Evolutionary conservation across 2,888 invertebrate species (phyloP).

Genomic region (Hydrotaea cyrtoneurina): DNA sequence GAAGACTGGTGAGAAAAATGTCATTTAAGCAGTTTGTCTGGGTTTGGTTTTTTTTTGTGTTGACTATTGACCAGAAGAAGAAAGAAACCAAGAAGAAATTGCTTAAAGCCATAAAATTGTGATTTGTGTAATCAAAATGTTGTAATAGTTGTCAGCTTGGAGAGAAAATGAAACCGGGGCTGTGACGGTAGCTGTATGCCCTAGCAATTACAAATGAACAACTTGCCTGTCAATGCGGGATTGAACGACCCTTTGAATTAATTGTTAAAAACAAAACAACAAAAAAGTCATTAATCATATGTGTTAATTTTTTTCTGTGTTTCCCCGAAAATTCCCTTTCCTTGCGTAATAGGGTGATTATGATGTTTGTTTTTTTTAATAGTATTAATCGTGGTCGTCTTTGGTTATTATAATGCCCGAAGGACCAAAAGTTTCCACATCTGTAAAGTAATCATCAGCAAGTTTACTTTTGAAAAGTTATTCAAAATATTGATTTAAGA

Average conservation of each 20-base stretch:
- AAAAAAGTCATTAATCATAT: background rate
- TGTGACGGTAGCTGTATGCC: too few relatives aligned
- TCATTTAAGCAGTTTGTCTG: slow-evolving; percentile 45
- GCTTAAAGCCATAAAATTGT: slow-evolving; percentile 44
- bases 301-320: too few relatives aligned
- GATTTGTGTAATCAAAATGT: background rate
- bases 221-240: background rate
- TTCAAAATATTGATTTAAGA: too few relatives aligned
- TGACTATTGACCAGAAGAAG: background rate
- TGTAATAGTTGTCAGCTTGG: background rate
- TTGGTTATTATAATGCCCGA: too few relatives aligned
- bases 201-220: background rate
- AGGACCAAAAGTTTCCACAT: too few relatives aligned
- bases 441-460: too few relatives aligned
- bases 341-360: too few relatives aligned
- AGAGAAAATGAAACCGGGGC: background rate
- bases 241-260: background rate
- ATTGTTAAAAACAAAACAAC: background rate
- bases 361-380: too few relatives aligned
- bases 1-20: slow-evolving; percentile 31
- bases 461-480: too few relatives aligned
- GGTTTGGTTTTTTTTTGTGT: background rate
- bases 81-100: background rate
- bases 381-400: too few relatives aligned
- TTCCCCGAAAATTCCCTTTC: too few relatives aligned